A percentile compares a stretch with the other conserved stretches of the same genome.
Evolutionary conservation across 2,888 invertebrate genomes (phyloP).

Genomic region (Mactromeris polynyma): DNA sequence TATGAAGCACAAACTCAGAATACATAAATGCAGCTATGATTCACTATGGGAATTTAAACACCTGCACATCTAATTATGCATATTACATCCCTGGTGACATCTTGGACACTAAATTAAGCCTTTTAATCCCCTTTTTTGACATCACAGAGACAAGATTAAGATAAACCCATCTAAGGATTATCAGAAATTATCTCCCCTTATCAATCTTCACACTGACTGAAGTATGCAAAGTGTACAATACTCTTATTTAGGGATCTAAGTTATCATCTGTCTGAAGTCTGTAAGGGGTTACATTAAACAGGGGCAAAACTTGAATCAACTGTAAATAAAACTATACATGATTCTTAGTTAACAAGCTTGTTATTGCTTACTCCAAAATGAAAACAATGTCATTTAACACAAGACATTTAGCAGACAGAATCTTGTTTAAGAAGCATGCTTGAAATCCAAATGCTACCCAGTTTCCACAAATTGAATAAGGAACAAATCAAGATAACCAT

Average conservation of each 20-base stretch:
- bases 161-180: slow-evolving; percentile 13
- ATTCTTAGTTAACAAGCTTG: no score
- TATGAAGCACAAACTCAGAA: no score
- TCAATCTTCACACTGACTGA: slow-evolving; percentile 5
- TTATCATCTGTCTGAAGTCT: no score
- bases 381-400: no score
- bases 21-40: not conserved
- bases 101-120: not conserved
- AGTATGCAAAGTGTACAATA: not conserved
- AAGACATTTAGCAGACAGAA: no score
- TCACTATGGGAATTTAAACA: not conserved
- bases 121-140: slow-evolving; percentile 44
- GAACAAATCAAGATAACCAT: not conserved
- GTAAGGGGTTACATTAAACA: no score
- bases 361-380: no score
- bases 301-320: no score
- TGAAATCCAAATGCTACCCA: no score
- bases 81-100: not conserved
- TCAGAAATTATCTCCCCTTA: slow-evolving; percentile 20
- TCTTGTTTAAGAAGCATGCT: no score
- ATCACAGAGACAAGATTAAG: slow-evolving; percentile 41
- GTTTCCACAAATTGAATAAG: not conserved
- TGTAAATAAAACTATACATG: no score
- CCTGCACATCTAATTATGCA: not conserved
- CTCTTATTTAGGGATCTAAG: no score